These are phyloP conservation scores for Euspilapteryx auroguttella DNA, from an alignment of 2,888 invertebrate species.

Conservation along the genomic window DNA sequence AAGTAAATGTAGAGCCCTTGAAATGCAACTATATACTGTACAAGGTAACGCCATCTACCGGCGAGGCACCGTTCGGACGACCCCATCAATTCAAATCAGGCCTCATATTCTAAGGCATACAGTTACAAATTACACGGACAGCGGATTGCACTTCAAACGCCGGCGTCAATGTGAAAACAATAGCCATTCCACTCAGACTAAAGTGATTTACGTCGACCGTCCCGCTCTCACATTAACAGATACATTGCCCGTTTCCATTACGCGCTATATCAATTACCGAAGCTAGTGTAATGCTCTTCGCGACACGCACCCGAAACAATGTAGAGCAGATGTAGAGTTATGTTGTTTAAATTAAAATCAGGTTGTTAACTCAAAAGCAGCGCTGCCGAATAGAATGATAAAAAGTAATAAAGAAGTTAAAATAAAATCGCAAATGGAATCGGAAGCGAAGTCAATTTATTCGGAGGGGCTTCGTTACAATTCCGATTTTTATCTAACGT, in stretches of 20 bases:
- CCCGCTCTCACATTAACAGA: constrained; percentile 41
- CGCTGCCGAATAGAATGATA: no score
- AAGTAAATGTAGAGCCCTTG: no score
- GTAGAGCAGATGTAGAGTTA: no score
- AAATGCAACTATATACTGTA: no score
- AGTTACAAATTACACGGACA: constrained; percentile 36
- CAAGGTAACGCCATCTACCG: constrained; percentile 8
- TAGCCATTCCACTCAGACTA: constrained; percentile 36
- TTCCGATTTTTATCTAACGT: constrained; percentile 46
- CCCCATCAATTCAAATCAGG: constrained; percentile 13
- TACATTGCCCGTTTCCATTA: constrained; percentile 54
- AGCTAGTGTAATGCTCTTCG: no score
- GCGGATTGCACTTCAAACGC: constrained; percentile 35
- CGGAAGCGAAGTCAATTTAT: constrained; percentile 38
- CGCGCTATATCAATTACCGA: constrained; percentile 45
- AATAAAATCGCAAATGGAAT: constrained; percentile 26
- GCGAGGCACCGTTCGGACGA: background rate
- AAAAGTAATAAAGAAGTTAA: constrained; percentile 24
- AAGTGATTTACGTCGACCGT: constrained; percentile 24
- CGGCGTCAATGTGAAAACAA: constrained; percentile 18
- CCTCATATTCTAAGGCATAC: constrained; percentile 23
- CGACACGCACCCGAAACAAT: no score
- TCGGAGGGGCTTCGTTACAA: constrained; percentile 32
- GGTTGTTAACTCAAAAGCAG: no score
- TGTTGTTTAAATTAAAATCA: no score